Evolutionary conservation across 2,888 invertebrate species (phyloP), one percentile per base, ranked within the genome.

Genomic region (Tetragnatha montana): DNA sequence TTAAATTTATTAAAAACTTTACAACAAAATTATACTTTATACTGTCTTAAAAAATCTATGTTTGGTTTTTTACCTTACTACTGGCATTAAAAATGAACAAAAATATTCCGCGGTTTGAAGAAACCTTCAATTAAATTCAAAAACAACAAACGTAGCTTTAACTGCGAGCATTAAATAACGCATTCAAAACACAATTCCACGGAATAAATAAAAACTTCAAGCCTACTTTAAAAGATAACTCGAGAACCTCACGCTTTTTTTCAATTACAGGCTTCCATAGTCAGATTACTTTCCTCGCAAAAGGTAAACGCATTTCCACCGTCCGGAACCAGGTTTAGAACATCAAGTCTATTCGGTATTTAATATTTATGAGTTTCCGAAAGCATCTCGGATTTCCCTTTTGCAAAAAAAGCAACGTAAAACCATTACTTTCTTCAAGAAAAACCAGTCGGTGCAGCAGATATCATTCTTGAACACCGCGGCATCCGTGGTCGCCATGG

Each of bases 401-500:
- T 60, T 10, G 6, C 17, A 6, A 7, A 60, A 60, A 60, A 60
- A 17, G 60, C 12, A 60, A 60, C 60, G 14, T 17, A 60, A 60
- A 17, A 17, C 14, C 17, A 60, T 60, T 60, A 60, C 60, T 6
- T 60, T 60, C 60, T 60, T 60, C 17, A 60, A 60, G 35, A 35
- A 60, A 60, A 60, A 60, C 17, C 60, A 60, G 60, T 60, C 60
- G 12, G 12, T 10, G 10, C 60, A 60, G 12, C 60, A 60, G 60
- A 60, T 60, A 12, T 60, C 60, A n/a, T 69, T 50, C 70, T 73
- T 21, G 51, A 81, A 71, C 22, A 17, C 35, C 49, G 19, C 21
- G 14, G 71, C 71, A 81, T 71, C 71, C 49, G 14, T 19, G 19
- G 81, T 81, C 50, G 8, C 81, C 81, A 81, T 81, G 71, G 81